These are phyloP conservation scores for Gallinago paraguaiae DNA, from an alignment of 2,113 vertebrate genomes.

Conservation along the genomic window DNA sequence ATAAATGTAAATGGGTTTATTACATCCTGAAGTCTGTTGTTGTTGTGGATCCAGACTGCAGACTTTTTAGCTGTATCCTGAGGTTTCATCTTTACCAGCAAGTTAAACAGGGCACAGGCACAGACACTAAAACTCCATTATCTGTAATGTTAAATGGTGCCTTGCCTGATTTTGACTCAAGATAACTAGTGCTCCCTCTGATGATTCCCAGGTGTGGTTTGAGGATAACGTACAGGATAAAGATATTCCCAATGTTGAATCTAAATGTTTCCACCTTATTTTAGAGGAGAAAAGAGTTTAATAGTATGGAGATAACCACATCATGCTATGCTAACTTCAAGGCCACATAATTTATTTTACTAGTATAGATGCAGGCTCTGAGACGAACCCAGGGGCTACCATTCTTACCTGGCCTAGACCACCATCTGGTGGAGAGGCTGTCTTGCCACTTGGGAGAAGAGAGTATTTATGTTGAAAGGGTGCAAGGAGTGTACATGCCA, in stretches of 20 bases:
- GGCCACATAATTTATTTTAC: neutral
- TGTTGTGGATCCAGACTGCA: constrained; percentile 45
- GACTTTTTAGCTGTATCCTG: constrained; percentile 32
- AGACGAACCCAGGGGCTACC: neutral
- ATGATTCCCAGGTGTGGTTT: constrained; percentile 55
- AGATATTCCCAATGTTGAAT: neutral
- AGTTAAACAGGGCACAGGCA: constrained; percentile 53
- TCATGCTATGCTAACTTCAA: neutral
- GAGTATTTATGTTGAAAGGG: neutral
- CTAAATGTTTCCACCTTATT: neutral
- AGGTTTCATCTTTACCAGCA: constrained; percentile 58
- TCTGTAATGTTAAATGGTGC: constrained; percentile 46
- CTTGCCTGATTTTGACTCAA: constrained; percentile 46
- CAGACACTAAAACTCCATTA: constrained; percentile 46
- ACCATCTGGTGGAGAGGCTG: neutral
- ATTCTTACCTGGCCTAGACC: neutral
- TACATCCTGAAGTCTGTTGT: constrained; percentile 61
- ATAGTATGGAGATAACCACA: neutral
- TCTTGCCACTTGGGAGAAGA: neutral
- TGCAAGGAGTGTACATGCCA: neutral
- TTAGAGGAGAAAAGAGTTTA: neutral
- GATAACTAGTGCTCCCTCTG: constrained; percentile 41
- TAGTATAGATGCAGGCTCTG: neutral
- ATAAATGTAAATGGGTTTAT: constrained; percentile 70
- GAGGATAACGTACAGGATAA: neutral